These are phyloP conservation scores for Hipparchia semele DNA, from an alignment of 2,888 invertebrate species.

Conservation along the genomic window DNA sequence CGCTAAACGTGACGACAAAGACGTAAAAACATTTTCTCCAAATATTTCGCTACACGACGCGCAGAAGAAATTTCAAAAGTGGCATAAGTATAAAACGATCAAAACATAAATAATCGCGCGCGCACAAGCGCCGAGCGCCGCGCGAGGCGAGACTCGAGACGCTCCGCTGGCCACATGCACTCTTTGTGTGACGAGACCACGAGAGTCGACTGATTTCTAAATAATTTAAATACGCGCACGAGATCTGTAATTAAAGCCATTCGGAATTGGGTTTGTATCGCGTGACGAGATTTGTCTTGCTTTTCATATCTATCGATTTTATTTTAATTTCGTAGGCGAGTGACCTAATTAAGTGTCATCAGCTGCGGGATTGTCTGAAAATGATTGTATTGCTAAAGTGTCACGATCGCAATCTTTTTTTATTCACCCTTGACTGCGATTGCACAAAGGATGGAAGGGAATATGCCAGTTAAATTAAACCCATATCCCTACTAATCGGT, in stretches of 20 bases:
- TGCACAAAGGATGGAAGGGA: no score
- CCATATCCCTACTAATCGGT: no score
- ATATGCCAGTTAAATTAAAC: no score
- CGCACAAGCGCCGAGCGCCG: constrained; percentile 19
- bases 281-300: constrained; percentile 53
- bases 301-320: constrained; percentile 37
- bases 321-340: constrained; percentile 35
- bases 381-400: no score
- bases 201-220: constrained; percentile 73
- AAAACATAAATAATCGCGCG: constrained; percentile 22
- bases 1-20: no score
- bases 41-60: constrained; percentile 2
- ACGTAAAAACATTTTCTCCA: constrained; percentile 1
- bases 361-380: no score
- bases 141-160: constrained; percentile 56
- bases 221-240: constrained; percentile 81
- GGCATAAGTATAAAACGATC: constrained; percentile 20
- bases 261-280: constrained; percentile 68
- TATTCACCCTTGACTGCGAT: no score
- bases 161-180: constrained; percentile 77
- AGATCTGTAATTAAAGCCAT: constrained; percentile 64
- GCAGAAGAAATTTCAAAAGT: constrained; percentile 16
- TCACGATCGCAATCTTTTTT: no score
- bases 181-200: constrained; percentile 73
- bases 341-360: constrained; percentile 33